phyloP scores from a whole-genome alignment of 1,140 invertebrate genomes.

The Lasioglossum baleicum region DNA sequence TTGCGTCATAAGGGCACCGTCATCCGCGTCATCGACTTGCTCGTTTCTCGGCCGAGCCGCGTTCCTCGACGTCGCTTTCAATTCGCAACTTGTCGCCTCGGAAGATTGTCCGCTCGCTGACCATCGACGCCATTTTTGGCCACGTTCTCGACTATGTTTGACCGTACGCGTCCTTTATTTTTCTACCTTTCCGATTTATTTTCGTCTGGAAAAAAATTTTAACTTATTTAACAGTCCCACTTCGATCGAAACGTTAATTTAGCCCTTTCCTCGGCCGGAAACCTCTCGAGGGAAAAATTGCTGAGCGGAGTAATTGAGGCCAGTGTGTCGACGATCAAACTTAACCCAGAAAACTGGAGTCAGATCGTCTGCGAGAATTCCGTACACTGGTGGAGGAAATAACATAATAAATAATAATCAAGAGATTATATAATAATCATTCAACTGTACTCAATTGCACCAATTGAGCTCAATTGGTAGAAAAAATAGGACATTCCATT shows the following conservation, averaged over 20 bases:
- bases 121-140: background rate
- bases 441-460: no score
- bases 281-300: constrained; percentile 2
- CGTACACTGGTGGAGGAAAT: background rate
- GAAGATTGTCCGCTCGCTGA: background rate
- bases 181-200: no score
- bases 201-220: no score
- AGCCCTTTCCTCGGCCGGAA: background rate
- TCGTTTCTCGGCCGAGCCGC: background rate
- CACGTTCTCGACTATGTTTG: no score
- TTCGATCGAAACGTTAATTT: background rate
- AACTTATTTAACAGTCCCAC: no score
- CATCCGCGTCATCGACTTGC: background rate
- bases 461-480: no score
- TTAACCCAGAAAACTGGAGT: constrained; percentile 17
- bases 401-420: no score
- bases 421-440: no score
- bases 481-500: no score
- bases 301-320: constrained; percentile 23
- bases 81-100: background rate
- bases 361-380: background rate
- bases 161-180: no score
- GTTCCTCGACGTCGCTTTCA: background rate
- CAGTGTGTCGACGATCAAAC: constrained; percentile 35
- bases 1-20: constrained; percentile 4